These are phyloP conservation scores for Accipiter virgatus DNA, from an alignment of 2,113 vertebrate species.

Conservation along the genomic window DNA sequence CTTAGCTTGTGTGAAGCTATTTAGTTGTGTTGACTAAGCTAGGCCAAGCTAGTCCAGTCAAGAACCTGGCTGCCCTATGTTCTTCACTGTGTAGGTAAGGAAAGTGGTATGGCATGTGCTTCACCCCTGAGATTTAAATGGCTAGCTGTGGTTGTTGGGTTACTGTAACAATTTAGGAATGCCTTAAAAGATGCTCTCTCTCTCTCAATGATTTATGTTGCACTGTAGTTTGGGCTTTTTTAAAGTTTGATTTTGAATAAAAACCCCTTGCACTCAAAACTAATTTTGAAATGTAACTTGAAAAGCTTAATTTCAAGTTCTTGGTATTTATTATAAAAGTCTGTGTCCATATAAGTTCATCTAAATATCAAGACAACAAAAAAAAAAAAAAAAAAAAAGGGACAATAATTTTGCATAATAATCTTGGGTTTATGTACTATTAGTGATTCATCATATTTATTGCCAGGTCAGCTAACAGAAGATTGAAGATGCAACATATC, in stretches of 20 bases:
- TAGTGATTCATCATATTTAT: neutral
- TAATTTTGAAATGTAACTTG: neutral
- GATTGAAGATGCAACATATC: neutral
- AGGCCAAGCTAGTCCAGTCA: neutral
- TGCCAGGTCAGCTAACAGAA: neutral
- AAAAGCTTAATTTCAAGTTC: neutral
- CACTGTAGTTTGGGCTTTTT: neutral
- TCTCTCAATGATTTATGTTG: neutral
- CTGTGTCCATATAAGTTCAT: neutral
- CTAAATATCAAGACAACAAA: neutral
- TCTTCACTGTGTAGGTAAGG: neutral
- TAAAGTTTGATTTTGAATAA: neutral
- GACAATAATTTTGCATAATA: neutral
- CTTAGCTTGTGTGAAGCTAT: neutral
- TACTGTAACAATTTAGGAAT: neutral
- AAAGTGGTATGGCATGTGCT: neutral
- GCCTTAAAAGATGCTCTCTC: neutral
- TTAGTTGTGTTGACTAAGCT: neutral
- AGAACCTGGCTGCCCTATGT: neutral
- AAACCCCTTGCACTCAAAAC: neutral
- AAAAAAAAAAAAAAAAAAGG: neutral
- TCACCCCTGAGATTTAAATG: neutral
- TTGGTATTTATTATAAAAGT: neutral
- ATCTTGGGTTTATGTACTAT: neutral
- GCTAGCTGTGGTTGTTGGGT: neutral